Percentiles rank a stretch among this genome's conserved stretches.
phyloP scores from a whole-genome alignment of 92 coral and sea anemone species.

The Bergia puertoricense region DNA sequence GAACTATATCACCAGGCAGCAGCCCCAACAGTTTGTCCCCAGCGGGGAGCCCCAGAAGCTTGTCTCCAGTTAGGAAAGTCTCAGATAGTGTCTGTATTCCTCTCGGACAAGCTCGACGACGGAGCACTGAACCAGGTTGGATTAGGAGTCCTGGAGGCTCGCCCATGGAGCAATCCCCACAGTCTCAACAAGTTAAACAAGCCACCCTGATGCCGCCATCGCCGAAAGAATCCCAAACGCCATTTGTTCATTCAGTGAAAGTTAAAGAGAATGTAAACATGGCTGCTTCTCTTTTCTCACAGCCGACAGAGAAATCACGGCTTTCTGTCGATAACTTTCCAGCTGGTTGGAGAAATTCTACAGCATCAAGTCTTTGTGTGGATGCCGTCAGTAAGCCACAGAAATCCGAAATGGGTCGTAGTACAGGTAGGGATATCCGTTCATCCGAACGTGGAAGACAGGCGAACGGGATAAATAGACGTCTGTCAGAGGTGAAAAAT shows the following conservation, averaged over 20 bases:
- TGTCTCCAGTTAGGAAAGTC: constrained; percentile 1
- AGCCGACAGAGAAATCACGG: background rate
- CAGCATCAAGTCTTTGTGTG: background rate
- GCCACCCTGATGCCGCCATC: constrained; percentile 4
- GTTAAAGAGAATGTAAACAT: constrained; percentile 8
- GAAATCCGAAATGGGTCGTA: background rate
- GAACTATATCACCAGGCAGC: background rate
- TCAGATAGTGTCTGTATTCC: constrained; percentile 28
- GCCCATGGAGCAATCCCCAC: constrained; percentile 19
- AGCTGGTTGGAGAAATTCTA: background rate
- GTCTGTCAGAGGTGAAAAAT: background rate
- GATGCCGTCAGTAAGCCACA: background rate
- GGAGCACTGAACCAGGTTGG: background rate
- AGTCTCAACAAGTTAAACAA: background rate
- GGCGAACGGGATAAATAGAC: background rate
- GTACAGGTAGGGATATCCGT: background rate
- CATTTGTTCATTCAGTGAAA: constrained; percentile 20
- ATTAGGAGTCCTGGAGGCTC: constrained; percentile 19
- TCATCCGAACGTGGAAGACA: background rate
- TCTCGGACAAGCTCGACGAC: background rate
- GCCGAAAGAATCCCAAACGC: constrained; percentile 1
- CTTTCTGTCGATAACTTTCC: constrained; percentile 1
- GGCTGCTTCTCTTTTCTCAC: constrained; percentile 20
- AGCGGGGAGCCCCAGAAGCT: background rate
- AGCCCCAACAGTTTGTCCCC: constrained; percentile 4